Percentiles rank a stretch among this genome's conserved stretches.
Conservation (phyloP, 2,797 vertebrate species). For the Chelmon rostratus region DNA sequence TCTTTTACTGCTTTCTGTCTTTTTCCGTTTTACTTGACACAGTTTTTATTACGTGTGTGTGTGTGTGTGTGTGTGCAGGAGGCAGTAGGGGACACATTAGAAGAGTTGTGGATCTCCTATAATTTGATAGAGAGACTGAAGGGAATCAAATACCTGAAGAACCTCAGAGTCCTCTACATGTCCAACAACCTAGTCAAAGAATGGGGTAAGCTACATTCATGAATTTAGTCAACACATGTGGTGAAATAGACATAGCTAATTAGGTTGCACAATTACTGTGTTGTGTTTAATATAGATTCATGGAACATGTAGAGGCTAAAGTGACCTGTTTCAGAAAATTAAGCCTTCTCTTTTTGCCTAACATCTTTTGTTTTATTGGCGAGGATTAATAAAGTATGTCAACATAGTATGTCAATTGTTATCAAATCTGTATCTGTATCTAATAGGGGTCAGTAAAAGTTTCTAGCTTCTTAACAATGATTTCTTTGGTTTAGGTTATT, state of each 20-base stretch:
- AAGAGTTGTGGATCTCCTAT: constrained; percentile 98
- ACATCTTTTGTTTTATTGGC: not conserved
- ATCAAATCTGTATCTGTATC: not conserved
- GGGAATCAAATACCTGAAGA: constrained; percentile 94
- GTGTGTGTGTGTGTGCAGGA: constrained; percentile 86
- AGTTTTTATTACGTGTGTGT: constrained; percentile 13
- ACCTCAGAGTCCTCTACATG: constrained; percentile 95
- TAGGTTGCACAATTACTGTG: not conserved
- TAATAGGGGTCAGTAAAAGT: too few relatives aligned
- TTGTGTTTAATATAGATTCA: not conserved
- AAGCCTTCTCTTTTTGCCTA: not conserved
- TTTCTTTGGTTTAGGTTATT: not conserved
- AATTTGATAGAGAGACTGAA: constrained; percentile 97
- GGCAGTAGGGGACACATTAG: constrained; percentile 92
- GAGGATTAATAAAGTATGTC: not conserved
- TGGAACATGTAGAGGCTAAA: constrained; percentile 4
- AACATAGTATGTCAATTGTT: not conserved
- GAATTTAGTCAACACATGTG: not conserved
- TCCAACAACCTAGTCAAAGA: constrained; percentile 98
- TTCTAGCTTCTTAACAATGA: not conserved
- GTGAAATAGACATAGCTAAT: not conserved
- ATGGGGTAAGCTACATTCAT: constrained; percentile 89
- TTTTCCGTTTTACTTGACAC: not conserved
- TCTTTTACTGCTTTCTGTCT: not conserved
- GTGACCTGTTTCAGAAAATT: not conserved